These are phyloP conservation scores for Panthera uncia DNA, from an alignment of 2,113 vertebrate genomes.

Conservation along the genomic window DNA sequence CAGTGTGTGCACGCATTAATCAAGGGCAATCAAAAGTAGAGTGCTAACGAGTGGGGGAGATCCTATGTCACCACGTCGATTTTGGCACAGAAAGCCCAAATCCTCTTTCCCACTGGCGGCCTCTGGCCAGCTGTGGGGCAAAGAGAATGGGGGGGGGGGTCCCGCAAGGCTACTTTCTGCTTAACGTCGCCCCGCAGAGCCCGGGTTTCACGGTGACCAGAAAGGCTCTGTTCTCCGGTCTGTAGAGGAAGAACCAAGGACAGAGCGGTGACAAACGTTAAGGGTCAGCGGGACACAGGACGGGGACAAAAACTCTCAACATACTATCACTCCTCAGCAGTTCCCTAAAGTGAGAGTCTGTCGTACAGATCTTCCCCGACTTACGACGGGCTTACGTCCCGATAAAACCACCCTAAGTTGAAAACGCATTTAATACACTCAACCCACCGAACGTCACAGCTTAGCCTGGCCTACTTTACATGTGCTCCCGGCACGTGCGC, in stretches of 20 bases:
- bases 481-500: accelerated
- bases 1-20: accelerated
- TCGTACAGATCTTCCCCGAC: too few relatives aligned
- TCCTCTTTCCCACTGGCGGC: neutral
- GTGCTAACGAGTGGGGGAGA: neutral
- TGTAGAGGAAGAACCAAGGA: too few relatives aligned
- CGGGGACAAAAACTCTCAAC: neutral
- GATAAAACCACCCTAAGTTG: neutral
- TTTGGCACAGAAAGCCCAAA: neutral
- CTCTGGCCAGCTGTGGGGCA: neutral
- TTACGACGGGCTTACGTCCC: neutral
- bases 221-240: neutral
- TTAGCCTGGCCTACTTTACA: neutral
- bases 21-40: neutral
- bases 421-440: neutral
- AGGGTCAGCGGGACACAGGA: neutral
- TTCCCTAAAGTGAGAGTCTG: neutral
- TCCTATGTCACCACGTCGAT: neutral
- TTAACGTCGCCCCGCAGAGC: neutral
- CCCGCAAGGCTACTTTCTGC: neutral
- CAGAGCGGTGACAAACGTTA: neutral
- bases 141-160: neutral
- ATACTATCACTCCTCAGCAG: accelerated
- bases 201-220: neutral
- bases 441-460: neutral